phyloP scores from a whole-genome alignment of 2,888 invertebrate species.

The Morpho achilles region DNA sequence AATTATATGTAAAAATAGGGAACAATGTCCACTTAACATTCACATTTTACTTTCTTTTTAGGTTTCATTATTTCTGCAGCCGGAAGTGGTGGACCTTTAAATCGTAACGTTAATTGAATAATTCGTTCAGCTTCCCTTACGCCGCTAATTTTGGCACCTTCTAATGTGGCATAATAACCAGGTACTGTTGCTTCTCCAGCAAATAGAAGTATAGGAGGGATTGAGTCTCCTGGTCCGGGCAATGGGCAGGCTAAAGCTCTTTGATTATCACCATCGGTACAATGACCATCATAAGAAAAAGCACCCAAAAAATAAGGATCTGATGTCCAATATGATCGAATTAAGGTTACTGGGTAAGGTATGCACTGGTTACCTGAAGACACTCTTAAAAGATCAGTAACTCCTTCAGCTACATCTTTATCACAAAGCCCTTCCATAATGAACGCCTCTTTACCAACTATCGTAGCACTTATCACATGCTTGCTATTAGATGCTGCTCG shows the following conservation, averaged over 20 bases:
- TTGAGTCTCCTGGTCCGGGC: slow-evolving; percentile 78
- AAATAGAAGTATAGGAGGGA: slow-evolving; percentile 86
- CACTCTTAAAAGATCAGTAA: slow-evolving; percentile 81
- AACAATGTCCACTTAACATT: neutral
- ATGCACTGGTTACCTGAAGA: slow-evolving; percentile 80
- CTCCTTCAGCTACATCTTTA: slow-evolving; percentile 81
- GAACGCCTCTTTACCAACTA: slow-evolving; percentile 83
- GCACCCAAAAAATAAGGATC: slow-evolving; percentile 86
- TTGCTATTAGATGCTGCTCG: slow-evolving; percentile 84
- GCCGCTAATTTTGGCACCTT: slow-evolving; percentile 88
- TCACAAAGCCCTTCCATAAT: slow-evolving; percentile 83
- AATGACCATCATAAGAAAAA: slow-evolving; percentile 79
- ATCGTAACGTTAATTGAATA: slow-evolving; percentile 79
- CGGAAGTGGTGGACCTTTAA: slow-evolving; percentile 64
- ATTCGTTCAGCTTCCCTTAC: slow-evolving; percentile 88
- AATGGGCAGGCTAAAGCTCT: slow-evolving; percentile 81
- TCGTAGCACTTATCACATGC: slow-evolving; percentile 84
- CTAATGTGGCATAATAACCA: slow-evolving; percentile 85
- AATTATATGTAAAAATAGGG: too few relatives aligned
- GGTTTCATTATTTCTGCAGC: slow-evolving; percentile 1
- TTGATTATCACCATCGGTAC: slow-evolving; percentile 50
- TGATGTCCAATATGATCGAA: slow-evolving; percentile 86
- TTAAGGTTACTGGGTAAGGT: slow-evolving; percentile 83
- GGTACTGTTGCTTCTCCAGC: slow-evolving; percentile 91
- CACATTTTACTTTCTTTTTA: slow-evolving; percentile 8